These are phyloP conservation scores for Phengaris alcon DNA, from an alignment of 2,888 invertebrate genomes.

Conservation along the genomic window DNA sequence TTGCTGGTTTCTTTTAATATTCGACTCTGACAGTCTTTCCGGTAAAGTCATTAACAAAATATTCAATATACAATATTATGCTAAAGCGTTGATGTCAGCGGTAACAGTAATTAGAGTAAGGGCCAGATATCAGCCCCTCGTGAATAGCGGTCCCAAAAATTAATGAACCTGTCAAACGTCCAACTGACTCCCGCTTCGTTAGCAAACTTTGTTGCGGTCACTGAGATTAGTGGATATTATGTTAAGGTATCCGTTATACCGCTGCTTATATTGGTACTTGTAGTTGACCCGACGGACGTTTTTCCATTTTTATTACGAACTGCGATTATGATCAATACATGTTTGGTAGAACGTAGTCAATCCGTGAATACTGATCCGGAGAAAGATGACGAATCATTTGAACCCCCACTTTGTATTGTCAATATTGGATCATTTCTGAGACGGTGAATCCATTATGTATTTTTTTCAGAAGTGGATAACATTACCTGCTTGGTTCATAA, in stretches of 20 bases:
- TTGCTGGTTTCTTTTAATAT: neutral
- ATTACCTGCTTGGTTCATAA: too few relatives aligned
- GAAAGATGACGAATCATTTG: too few relatives aligned
- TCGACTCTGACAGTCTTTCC: neutral
- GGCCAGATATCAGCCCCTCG: constrained; percentile 14
- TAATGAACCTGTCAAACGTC: constrained; percentile 27
- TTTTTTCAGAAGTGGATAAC: too few relatives aligned
- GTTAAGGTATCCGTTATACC: neutral
- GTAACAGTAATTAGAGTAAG: constrained; percentile 1
- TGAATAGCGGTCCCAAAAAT: constrained; percentile 18
- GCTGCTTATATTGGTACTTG: neutral
- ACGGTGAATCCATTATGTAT: too few relatives aligned
- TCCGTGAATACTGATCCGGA: too few relatives aligned
- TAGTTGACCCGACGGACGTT: too few relatives aligned
- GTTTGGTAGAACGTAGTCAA: too few relatives aligned
- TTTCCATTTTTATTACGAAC: too few relatives aligned
- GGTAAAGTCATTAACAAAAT: neutral
- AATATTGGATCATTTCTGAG: too few relatives aligned
- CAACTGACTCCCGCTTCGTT: neutral
- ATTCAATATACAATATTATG: neutral
- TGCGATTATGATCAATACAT: too few relatives aligned
- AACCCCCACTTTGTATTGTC: too few relatives aligned
- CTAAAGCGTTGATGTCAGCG: constrained; percentile 12
- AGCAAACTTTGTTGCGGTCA: constrained; percentile 13
- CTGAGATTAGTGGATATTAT: neutral